Base-by-base conservation (phyloP, 2,888 invertebrate species). In the Apodemia zela region DNA sequence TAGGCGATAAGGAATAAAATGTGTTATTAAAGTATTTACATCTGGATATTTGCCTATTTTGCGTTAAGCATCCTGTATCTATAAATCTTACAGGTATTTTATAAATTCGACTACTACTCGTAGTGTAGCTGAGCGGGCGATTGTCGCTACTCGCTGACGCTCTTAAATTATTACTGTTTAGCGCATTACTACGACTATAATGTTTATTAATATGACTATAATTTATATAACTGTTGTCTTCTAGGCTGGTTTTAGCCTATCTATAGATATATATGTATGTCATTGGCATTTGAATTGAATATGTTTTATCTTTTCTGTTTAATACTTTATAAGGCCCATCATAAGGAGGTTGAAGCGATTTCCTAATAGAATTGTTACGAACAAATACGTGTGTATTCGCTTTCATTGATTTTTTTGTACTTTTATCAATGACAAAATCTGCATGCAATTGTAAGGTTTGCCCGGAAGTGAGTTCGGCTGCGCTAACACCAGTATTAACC, bases 381-480 rank as follows among this genome's bases (percentile, higher is more conserved):
- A 62, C 18, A 10, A 62, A 59, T 2, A 61, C 59, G 42, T 59
- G 38, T 7, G 61, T 51, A 51, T 61, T n/a, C n/a, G n/a, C n/a
- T n/a, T n/a, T n/a, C n/a, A n/a, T n/a, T n/a, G n/a, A 29, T 29
- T 29, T 29, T 29, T 29, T 29, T 29, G 4, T 29, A 29, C 29
- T 29, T 8, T 42, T 42, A 4, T 42, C 42, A 54, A 29, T 6
- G 29, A 29, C 4, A 54, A 62, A 54, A 10, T 62, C 62, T 54
- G 54, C 62, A 0, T 54, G 62, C 38, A 62, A 18, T 33, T 54
- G 62, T 33, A 62, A 29, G 11, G 17, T 51, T 47, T 62, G 62
- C 47, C 62, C 62, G 45, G 58, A 62, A n/a, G 13, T 38, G 4
- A 77, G 54, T 59, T 74, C 68, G 7, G 74, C 75, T 33, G 73